Base-by-base conservation (phyloP, 2,888 invertebrate species). In the Tiliacea aurago region DNA sequence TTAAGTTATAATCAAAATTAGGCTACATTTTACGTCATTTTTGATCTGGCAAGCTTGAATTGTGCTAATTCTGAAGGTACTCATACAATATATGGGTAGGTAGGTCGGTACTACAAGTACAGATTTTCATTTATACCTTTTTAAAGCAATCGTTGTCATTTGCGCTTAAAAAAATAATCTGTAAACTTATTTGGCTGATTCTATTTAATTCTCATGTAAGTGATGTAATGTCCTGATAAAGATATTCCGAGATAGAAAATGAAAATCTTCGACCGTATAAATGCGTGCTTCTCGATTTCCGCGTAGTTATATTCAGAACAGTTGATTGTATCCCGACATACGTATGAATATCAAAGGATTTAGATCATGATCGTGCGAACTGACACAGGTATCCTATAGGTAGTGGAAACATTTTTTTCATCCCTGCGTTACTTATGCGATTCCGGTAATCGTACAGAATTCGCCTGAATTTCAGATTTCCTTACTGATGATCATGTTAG, bases 261-360 rank as follows among this genome's bases (percentile, higher is more conserved):
- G 15, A 6, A 47, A 58, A 58, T 37, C 2, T 58, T 51, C 28
- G 2, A 45, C 20, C 23, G 1, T 28, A 28, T 51, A 66, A 55
- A 62, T 45, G 23, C n/a, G 7, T 43, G 18, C 20, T 55, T 23
- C 18, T 28, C 49, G 37, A 59, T 43, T 33, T 47, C 15, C 51
- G 37, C 62, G 15, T 37, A 37, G 37, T 4, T 59, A 43, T 49
- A 33, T 53, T 76, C 33, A 28, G n/a, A 55, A 61, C 47, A 20
- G 33, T 49, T 41, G 49, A 68, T 45, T 62, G 18, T 33, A 68
- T 61, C 47, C 18, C 51, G 33, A 65, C 47, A 69, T 55, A 68
- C 41, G 20, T 64, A 81, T 53, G 55, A 37, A 81, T 76, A 67
- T 76, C 70, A 65, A 81, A 81, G 41, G 63, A 70, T 64, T 70